phyloP scores from a whole-genome alignment of 1,140 invertebrate genomes.

The Ctenoplectra terminalis region DNA sequence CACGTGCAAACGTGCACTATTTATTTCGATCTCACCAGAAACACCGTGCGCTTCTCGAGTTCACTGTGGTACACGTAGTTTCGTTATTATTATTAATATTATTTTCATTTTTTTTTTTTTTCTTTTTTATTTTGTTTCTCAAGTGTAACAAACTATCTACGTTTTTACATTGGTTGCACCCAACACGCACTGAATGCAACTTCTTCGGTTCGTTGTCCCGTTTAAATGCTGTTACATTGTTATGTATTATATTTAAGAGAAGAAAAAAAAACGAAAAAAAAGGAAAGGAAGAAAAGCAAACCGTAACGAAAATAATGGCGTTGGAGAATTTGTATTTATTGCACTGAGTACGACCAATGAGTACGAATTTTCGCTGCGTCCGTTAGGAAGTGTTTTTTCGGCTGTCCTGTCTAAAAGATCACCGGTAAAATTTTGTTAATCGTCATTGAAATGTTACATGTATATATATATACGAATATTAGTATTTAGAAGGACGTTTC shows the following conservation, averaged over 20 bases:
- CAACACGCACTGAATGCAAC: constrained; percentile 23
- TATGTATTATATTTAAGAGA: constrained; percentile 2
- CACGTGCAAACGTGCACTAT: neutral
- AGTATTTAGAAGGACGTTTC: constrained; percentile 11
- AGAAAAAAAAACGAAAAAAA: neutral
- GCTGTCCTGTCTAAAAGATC: neutral
- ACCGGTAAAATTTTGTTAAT: constrained; percentile 16
- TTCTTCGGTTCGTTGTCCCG: neutral
- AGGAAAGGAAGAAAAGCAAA: neutral
- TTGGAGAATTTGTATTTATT: constrained; percentile 28
- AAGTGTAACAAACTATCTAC: constrained; percentile 4
- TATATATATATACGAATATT: neutral
- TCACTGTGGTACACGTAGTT: neutral
- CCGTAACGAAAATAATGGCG: too few relatives aligned
- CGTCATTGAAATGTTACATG: constrained; percentile 5
- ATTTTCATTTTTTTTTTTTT: neutral
- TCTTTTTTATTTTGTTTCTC: neutral
- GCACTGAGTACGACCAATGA: constrained; percentile 10
- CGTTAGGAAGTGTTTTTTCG: constrained; percentile 6
- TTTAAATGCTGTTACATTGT: constrained; percentile 14
- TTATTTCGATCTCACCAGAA: constrained; percentile 18
- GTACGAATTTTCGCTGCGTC: neutral
- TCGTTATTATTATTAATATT: constrained; percentile 10
- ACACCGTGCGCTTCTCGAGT: constrained; percentile 11
- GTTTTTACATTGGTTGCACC: constrained; percentile 15